These are phyloP conservation scores for Acinonyx jubatus DNA, from an alignment of 2,113 vertebrate genomes.

Conservation along the genomic window DNA sequence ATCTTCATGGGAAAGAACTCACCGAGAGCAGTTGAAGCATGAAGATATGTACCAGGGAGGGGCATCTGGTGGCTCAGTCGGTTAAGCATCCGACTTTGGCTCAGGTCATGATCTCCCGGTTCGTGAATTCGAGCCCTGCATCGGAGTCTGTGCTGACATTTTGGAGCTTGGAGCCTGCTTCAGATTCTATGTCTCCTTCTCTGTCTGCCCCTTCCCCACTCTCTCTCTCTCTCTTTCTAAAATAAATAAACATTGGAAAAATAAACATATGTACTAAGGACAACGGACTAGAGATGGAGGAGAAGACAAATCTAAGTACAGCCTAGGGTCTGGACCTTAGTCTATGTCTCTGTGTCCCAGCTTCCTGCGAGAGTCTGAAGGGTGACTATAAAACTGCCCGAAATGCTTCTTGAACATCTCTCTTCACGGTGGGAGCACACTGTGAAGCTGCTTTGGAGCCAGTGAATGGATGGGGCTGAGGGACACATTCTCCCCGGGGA, in stretches of 20 bases:
- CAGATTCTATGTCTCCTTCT: too few relatives aligned
- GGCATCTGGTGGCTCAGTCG: too few relatives aligned
- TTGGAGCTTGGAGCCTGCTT: too few relatives aligned
- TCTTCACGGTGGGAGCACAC: background rate
- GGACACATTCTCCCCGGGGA: background rate
- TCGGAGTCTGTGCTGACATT: too few relatives aligned
- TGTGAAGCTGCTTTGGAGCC: background rate
- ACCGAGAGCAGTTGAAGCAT: background rate
- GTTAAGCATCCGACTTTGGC: too few relatives aligned
- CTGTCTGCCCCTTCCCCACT: too few relatives aligned
- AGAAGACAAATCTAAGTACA: background rate
- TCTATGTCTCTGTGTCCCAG: background rate
- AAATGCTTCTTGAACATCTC: background rate
- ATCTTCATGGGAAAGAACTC: background rate
- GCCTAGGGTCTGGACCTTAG: background rate
- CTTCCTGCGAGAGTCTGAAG: background rate
- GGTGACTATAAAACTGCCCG: fast-evolving
- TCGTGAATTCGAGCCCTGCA: too few relatives aligned
- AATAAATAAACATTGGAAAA: too few relatives aligned
- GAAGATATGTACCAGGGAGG: background rate
- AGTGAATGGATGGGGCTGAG: background rate
- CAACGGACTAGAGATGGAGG: background rate
- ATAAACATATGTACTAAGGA: background rate
- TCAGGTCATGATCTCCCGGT: too few relatives aligned
- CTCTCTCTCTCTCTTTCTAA: too few relatives aligned